A percentile compares a stretch with the other conserved stretches of the same genome.
Evolutionary conservation across 2,113 vertebrate species (phyloP).

Genomic region (Daboia siamensis): DNA sequence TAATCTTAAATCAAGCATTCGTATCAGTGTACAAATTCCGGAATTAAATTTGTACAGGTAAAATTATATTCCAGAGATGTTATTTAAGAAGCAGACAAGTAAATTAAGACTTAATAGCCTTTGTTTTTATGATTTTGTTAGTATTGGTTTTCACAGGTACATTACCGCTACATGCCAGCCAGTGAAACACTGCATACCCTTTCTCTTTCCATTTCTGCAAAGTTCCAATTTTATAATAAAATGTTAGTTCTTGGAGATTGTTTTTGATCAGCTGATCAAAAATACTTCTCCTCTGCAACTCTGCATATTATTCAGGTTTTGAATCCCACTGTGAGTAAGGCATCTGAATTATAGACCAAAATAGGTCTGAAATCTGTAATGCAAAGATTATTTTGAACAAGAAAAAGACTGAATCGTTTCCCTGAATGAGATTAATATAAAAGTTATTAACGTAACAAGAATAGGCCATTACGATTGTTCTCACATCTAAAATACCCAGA

Average conservation of each 20-base stretch:
- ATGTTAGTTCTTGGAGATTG: neutral
- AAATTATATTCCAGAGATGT: neutral
- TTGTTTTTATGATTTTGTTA: neutral
- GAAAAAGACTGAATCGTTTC: neutral
- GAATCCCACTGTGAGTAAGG: neutral
- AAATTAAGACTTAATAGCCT: neutral
- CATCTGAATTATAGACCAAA: neutral
- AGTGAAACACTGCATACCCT: neutral
- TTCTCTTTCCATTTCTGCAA: neutral
- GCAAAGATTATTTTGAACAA: neutral
- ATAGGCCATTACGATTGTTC: too few species aligned
- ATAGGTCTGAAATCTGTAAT: neutral
- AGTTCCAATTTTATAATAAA: neutral
- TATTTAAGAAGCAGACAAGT: neutral
- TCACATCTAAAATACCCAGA: neutral
- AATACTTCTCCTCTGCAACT: neutral
- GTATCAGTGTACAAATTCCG: neutral
- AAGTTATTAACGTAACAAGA: neutral
- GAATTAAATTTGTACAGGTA: neutral
- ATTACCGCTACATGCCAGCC: neutral
- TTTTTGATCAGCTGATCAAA: neutral
- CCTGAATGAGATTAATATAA: neutral
- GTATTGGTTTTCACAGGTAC: neutral
- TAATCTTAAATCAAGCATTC: neutral
- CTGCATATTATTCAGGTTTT: neutral